Conservation (phyloP, 2,797 vertebrate species). For the Hapalemur alaotrensis region DNA sequence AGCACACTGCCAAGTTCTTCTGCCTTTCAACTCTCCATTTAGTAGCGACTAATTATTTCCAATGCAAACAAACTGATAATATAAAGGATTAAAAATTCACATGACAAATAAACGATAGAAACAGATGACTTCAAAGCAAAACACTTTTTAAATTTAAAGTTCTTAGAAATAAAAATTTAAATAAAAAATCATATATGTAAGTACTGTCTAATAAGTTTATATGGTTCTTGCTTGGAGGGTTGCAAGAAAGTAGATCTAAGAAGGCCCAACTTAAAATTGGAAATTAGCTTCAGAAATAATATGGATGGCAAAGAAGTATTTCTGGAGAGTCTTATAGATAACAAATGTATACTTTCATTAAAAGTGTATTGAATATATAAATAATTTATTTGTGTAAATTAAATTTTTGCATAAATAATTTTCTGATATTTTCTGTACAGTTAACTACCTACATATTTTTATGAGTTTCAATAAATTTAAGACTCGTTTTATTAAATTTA, state of each 20-base stretch:
- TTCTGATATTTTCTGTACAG: neutral
- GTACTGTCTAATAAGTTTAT: neutral
- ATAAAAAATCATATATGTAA: neutral
- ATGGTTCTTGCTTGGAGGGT: neutral
- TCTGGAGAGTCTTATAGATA: neutral
- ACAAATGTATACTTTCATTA: neutral
- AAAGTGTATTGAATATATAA: neutral
- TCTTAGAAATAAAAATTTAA: neutral
- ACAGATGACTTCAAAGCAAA: neutral
- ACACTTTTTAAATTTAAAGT: neutral
- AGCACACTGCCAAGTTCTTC: neutral
- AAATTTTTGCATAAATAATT: neutral
- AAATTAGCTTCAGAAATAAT: neutral
- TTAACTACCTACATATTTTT: neutral
- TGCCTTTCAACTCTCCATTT: neutral
- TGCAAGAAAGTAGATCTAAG: neutral
- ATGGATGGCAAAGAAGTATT: neutral
- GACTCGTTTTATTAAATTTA: constrained; percentile 50
- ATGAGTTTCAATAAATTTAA: constrained; percentile 12
- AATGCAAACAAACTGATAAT: neutral
- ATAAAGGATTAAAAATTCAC: neutral
- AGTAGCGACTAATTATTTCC: neutral
- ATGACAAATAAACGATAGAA: neutral
- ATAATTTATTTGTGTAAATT: neutral
- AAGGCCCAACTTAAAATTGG: neutral